phyloP scores from a whole-genome alignment of 2,888 invertebrate genomes.

The Xestia c-nigrum region DNA sequence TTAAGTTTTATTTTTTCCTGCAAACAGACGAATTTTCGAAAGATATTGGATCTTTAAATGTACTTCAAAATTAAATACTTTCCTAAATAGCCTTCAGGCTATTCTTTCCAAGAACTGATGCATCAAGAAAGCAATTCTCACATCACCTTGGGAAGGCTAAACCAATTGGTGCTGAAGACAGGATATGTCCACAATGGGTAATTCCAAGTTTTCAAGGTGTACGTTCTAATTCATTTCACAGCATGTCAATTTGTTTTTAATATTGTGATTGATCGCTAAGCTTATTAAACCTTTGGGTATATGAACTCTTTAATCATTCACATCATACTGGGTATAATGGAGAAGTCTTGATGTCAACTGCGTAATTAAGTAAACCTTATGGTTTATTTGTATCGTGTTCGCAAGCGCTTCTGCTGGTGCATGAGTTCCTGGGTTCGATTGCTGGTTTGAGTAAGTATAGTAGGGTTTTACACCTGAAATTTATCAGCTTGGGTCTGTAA shows the following conservation, averaged over 20 bases:
- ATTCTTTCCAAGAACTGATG: not conserved
- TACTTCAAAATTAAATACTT: not conserved
- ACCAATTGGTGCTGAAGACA: constrained; percentile 34
- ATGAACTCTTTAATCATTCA: constrained; percentile 28
- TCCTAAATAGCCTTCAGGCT: not conserved
- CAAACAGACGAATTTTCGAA: not conserved
- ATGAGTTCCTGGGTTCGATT: not conserved
- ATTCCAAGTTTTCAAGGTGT: constrained; percentile 42
- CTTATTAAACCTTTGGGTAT: not conserved
- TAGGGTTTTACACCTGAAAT: not conserved
- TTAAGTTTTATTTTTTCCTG: too few species aligned
- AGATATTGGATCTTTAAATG: not conserved
- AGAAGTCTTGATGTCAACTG: constrained; percentile 1
- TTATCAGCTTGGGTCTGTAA: not conserved
- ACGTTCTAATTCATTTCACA: constrained; percentile 45
- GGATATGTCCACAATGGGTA: constrained; percentile 43
- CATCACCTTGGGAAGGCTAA: constrained; percentile 30
- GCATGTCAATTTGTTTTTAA: not conserved
- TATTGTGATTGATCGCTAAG: constrained; percentile 30
- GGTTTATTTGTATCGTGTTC: not conserved
- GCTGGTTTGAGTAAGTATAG: not conserved
- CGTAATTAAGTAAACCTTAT: constrained; percentile 22
- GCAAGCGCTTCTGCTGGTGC: not conserved
- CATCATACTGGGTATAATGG: not conserved
- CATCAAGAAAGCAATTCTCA: not conserved